Percentiles rank a stretch among this genome's conserved stretches.
Conservation (phyloP, 2,888 invertebrate species). For the Calliphora vomitoria region DNA sequence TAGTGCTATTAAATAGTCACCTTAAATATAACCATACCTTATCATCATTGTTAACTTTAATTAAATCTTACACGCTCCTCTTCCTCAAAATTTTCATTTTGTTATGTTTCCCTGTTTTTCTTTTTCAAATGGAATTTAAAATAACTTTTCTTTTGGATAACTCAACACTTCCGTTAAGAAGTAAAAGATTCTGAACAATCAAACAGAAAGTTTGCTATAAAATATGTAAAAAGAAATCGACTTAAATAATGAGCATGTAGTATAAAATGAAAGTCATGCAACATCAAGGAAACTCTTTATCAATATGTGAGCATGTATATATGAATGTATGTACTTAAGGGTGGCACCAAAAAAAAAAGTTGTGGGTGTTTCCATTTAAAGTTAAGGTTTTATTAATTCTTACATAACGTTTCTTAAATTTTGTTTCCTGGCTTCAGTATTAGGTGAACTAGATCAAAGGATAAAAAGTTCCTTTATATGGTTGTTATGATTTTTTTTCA, state of each 20-base stretch:
- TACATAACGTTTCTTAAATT: too few species aligned
- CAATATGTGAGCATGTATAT: not conserved
- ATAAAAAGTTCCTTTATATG: too few species aligned
- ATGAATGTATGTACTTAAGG: too few species aligned
- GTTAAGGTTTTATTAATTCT: too few species aligned
- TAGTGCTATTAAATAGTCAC: not conserved
- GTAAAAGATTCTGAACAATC: not conserved
- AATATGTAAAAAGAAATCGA: not conserved
- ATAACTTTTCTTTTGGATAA: slow-evolving; percentile 45
- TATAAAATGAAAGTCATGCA: not conserved
- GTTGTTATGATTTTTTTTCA: too few species aligned
- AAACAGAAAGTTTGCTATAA: slow-evolving; percentile 4
- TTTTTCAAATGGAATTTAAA: not conserved
- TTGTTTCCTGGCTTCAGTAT: too few species aligned
- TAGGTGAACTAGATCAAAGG: too few species aligned
- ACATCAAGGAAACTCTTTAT: not conserved
- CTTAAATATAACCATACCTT: not conserved
- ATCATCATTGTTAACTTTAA: slow-evolving; percentile 9
- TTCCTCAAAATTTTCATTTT: not conserved
- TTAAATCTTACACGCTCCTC: not conserved
- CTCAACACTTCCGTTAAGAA: slow-evolving; percentile 17
- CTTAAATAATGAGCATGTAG: not conserved
- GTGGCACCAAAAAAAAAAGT: too few species aligned
- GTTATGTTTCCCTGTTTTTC: not conserved
- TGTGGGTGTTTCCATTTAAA: too few species aligned